Conservation (phyloP, 2,113 vertebrate species). For the Serilophus lunatus region DNA sequence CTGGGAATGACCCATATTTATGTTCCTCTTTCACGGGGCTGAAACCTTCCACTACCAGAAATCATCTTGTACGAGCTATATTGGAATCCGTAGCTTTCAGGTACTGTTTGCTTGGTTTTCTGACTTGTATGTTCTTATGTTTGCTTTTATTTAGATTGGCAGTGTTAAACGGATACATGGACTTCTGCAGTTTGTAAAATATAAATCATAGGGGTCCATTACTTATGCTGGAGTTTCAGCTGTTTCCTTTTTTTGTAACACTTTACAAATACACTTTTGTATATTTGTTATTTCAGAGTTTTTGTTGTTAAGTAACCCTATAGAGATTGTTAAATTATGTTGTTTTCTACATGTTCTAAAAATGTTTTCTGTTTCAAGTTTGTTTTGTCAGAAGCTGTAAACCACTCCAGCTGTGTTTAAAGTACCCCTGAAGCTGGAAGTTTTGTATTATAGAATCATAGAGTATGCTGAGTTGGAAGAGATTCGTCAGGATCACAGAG, state of each 20-base stretch:
- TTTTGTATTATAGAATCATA: neutral
- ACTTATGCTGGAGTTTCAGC: neutral
- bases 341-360: neutral
- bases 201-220: neutral
- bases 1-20: constrained; percentile 86
- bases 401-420: neutral
- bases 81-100: constrained; percentile 93
- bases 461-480: neutral
- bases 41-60: constrained; percentile 88
- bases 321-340: neutral
- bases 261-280: neutral
- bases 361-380: neutral
- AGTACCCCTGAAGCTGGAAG: neutral
- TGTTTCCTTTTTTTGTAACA: neutral
- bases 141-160: neutral
- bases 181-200: neutral
- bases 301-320: neutral
- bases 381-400: neutral
- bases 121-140: neutral
- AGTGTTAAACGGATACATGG: neutral
- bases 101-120: constrained; percentile 58
- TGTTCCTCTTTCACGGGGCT: constrained; percentile 92
- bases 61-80: constrained; percentile 91
- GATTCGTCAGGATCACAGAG: neutral
- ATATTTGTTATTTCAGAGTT: neutral